Percentiles rank a stretch among this genome's conserved stretches.
Conservation (phyloP, 2,797 vertebrate genomes). For the Melopsittacus undulatus region DNA sequence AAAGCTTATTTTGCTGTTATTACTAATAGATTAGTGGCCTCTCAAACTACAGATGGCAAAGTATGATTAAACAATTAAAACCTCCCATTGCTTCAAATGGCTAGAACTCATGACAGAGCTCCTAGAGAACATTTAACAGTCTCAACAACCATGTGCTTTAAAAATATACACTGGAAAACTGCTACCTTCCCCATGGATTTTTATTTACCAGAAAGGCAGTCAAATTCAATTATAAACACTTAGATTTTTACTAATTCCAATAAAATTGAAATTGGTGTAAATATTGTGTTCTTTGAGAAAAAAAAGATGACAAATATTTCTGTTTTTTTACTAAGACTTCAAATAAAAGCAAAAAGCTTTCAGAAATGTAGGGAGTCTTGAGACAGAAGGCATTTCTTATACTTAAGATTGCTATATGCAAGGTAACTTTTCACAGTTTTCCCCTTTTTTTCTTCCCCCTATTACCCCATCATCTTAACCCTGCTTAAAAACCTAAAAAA, state of each 20-base stretch:
- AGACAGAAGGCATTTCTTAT: not conserved
- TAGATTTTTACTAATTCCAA: not conserved
- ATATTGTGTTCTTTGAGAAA: not conserved
- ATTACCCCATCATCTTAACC: not conserved
- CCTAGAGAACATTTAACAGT: not conserved
- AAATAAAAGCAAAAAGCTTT: slow-evolving; percentile 23
- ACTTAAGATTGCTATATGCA: not conserved
- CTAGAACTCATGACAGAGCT: not conserved
- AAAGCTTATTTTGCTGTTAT: not conserved
- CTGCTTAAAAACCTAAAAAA: not conserved
- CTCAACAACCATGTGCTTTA: not conserved
- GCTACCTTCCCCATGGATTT: not conserved
- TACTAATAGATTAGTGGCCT: not conserved
- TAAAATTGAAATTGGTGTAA: not conserved
- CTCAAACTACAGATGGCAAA: not conserved
- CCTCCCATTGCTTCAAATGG: not conserved
- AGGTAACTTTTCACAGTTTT: not conserved
- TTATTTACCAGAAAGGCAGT: not conserved
- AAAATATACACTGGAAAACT: not conserved
- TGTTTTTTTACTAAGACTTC: not conserved
- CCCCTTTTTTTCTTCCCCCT: not conserved
- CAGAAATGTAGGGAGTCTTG: not conserved
- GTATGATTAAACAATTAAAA: not conserved
- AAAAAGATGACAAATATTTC: not conserved
- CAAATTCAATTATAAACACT: not conserved